Conservation (phyloP, 1,140 invertebrate species). For the Lethrus apterus region DNA sequence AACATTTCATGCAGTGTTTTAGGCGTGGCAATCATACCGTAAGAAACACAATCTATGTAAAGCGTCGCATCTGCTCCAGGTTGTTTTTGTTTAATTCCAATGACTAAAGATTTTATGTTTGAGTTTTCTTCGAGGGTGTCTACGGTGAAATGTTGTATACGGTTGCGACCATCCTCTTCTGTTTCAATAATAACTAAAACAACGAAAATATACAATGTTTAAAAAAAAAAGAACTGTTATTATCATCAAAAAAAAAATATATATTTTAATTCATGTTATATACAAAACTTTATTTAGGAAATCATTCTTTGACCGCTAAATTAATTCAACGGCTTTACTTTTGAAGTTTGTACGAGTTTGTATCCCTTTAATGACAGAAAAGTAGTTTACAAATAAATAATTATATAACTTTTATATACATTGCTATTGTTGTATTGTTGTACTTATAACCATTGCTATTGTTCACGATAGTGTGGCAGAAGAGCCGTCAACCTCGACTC, state of each 20-base stretch:
- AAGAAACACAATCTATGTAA: constrained; percentile 51
- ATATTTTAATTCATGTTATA: too few species aligned
- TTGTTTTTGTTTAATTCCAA: constrained; percentile 48
- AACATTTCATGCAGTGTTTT: constrained; percentile 46
- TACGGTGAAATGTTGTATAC: constrained; percentile 47
- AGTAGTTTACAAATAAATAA: too few species aligned
- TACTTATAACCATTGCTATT: too few species aligned
- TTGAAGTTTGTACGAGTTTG: too few species aligned
- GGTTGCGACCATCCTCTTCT: constrained; percentile 42
- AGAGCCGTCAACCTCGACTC: too few species aligned
- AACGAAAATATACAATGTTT: constrained; percentile 1
- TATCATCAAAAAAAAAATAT: neutral
- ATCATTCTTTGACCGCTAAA: too few species aligned
- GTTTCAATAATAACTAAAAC: constrained; percentile 54
- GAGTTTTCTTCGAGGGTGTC: constrained; percentile 45
- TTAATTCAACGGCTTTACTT: too few species aligned
- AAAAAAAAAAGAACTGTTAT: constrained; percentile 1
- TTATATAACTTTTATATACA: too few species aligned
- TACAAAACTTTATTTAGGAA: too few species aligned
- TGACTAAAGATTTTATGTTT: constrained; percentile 45
- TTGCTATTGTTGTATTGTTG: too few species aligned
- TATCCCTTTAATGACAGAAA: too few species aligned
- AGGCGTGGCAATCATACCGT: constrained; percentile 46
- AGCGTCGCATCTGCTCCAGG: constrained; percentile 46
- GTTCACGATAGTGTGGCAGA: too few species aligned